Base-by-base conservation (phyloP, 2,888 invertebrate genomes). In the Cabera pusaria region DNA sequence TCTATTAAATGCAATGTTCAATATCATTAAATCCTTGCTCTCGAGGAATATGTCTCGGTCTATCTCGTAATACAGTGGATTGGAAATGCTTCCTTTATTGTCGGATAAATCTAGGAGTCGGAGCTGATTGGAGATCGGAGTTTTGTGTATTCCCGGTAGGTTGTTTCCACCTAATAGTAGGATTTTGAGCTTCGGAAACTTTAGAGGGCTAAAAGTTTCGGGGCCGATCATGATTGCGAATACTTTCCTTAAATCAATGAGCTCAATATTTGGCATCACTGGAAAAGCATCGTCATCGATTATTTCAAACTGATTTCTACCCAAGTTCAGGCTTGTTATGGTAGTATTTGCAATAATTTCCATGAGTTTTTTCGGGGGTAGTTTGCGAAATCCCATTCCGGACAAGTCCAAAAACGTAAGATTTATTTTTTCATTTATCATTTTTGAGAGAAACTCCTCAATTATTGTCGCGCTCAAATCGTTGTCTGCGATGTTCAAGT, bases 241-340 rank as follows among this genome's bases (percentile, higher is more conserved):
- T 1, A 91, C 89, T 56, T 86, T 86, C 32, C 90, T 79, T 22
- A 93, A 71, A 64, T 93, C 91, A 21, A 93, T 56, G 0, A 85
- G 51, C 55, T 88, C 77, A 32, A 93, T 69, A 41, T 90, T 88
- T 0, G 77, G 68, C 91, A 92, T 92, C 21, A 33, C 37, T 1
- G 92, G 91, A 59, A 92, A 92, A 2, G 74, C 66, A n/a, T 85
- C 72, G 5, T 85, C 75, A 5, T 60, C 56, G 3, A 92, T 79
- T 1, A 81, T 62, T 70, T 91, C 91, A 54, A 92, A 91, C 51
- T 91, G 91, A 57, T 92, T 92, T 28, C 83, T 67, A 0, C 90
- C 76, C 20, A 92, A 57, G 32, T 74, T 76, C 22, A 92, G 64
- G 25, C 71, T 67, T 12, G 74, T 83, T 20, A 92, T 80, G 1